A percentile compares a stretch with the other conserved stretches of the same genome.
Evolutionary conservation across 2,113 vertebrate species (phyloP).

Genomic region (Connochaetes taurinus): DNA sequence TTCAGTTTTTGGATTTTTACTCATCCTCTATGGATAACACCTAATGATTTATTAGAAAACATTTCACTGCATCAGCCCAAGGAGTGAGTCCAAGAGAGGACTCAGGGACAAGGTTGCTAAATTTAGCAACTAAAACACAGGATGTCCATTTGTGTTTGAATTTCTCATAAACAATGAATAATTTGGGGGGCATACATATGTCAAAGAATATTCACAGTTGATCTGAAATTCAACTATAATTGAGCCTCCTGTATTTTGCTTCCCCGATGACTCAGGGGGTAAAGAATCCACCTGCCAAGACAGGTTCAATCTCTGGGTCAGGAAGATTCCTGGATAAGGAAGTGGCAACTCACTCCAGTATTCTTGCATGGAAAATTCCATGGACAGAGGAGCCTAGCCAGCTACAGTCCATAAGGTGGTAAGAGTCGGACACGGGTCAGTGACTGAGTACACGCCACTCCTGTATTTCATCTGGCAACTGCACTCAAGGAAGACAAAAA

Average conservation of each 20-base stretch:
- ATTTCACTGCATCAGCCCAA: background rate
- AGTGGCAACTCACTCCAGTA: background rate
- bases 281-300: background rate
- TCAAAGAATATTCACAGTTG: background rate
- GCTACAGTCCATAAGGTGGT: background rate
- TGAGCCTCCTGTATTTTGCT: background rate
- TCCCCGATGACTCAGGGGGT: background rate
- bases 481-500: background rate
- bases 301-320: background rate
- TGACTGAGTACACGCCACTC: background rate
- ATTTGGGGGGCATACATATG: background rate
- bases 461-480: background rate
- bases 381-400: background rate
- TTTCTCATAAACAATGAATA: background rate
- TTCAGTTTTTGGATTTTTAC: background rate
- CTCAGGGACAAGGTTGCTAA: background rate
- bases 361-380: background rate
- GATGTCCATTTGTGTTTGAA: background rate
- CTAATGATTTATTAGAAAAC: background rate
- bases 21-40: background rate
- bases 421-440: background rate
- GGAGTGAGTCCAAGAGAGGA: background rate
- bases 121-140: background rate
- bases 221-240: background rate
- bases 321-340: background rate